Base-by-base conservation (phyloP, 1,140 invertebrate genomes). In the Cephus cinctus region DNA sequence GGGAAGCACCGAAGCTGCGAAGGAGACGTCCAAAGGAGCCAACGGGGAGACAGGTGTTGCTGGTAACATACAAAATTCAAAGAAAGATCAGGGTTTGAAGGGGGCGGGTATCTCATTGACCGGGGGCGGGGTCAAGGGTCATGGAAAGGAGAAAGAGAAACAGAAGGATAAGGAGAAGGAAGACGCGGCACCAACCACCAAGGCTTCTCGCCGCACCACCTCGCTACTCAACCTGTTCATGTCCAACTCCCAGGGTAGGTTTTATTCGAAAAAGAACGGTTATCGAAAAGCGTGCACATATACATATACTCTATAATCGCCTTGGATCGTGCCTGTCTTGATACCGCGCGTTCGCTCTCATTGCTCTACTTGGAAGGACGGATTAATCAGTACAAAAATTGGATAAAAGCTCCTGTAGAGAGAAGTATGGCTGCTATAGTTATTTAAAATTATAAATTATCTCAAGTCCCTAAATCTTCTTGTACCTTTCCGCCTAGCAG, bases 171-270 rank as follows among this genome's bases (percentile, higher is more conserved):
- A 64, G 54, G 62, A 68, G 52, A 66, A 55, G 72, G 78, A 81
- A 46, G 44, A 52, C 59, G 48, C 51, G 42, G 67, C 63, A 56
- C 69, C 69, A 64, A 65, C 78, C 47, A 80, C 78, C 79, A 90
- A 90, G 84, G 83, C 87, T 77, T 92, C 89, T 75, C 87, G 90
- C 77, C 88, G 91, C 81, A 92, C 92, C 78, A 93, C 90, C 75
- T 94, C 91, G 76, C 85, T 94, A 72, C 84, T 94, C 76, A 94
- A 94, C 85, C 83, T 94, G 79, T 94, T 94, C 83, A 91, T 92
- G 81, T 90, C 90, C 81, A 91, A 91, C 80, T 91, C 90, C 80
- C 89, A 92, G 85, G 90, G 89, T 86, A 92, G 71, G 73, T 76
- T 50, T 43, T 15, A 50, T 32, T 54, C 52, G 48, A 8, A 27